phyloP scores from a whole-genome alignment of 2,113 vertebrate genomes.

The Elephas maximus region DNA sequence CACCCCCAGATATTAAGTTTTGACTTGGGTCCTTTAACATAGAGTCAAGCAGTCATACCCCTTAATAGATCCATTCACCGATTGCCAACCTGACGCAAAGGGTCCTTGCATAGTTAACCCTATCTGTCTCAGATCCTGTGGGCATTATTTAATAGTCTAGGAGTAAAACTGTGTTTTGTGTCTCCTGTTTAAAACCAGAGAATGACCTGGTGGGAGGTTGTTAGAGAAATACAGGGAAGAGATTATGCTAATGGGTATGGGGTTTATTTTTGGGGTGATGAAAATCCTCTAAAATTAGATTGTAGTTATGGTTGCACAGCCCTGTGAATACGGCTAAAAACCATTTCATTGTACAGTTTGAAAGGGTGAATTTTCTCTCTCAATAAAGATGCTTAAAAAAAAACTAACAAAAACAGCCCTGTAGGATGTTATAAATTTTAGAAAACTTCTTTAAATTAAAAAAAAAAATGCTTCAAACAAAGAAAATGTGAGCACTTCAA shows the following conservation, averaged over 20 bases:
- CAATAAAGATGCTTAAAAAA: no score
- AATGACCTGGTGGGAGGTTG: background rate
- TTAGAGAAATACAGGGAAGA: no score
- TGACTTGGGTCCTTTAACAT: background rate
- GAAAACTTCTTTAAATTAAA: constrained; percentile 19
- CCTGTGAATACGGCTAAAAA: no score
- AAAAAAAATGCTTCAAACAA: background rate
- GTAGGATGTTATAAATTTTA: background rate
- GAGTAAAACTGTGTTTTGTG: background rate
- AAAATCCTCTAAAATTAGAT: no score
- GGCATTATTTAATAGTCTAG: background rate
- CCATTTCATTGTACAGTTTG: no score
- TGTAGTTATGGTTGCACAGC: no score
- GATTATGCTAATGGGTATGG: no score
- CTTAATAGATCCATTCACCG: background rate
- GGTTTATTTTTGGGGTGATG: no score
- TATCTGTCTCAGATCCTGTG: background rate
- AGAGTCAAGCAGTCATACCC: background rate
- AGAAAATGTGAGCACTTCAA: background rate
- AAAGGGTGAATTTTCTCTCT: no score
- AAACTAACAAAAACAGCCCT: background rate
- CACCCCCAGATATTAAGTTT: background rate
- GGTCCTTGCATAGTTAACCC: no score
- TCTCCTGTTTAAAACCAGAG: constrained; percentile 33
- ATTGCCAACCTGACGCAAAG: no score